Evolutionary conservation across 2,888 invertebrate genomes (phyloP).

Genomic region (Neocrepidodera transversa): DNA sequence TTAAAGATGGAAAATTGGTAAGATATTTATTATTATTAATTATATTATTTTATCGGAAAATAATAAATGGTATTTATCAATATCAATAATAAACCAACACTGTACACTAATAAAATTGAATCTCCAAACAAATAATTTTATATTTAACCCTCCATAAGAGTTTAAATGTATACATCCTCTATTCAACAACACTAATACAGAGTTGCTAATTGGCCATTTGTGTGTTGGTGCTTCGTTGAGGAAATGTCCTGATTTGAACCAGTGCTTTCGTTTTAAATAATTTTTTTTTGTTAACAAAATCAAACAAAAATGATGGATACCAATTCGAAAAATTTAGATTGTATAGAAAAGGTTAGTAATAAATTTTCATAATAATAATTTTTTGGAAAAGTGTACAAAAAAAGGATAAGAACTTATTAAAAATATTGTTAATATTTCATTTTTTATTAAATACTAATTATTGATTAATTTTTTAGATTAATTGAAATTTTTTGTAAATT

Average conservation of each 20-base stretch:
- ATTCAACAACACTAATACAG: constrained; percentile 31
- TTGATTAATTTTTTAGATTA: too few species aligned
- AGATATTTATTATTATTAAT: not conserved
- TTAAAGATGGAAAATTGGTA: not conserved
- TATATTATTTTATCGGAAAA: not conserved
- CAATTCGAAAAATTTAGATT: constrained; percentile 7
- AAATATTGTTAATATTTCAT: too few species aligned
- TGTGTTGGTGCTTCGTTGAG: constrained; percentile 28
- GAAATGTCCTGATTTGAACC: constrained; percentile 35
- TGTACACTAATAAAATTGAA: constrained; percentile 32
- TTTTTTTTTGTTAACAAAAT: not conserved
- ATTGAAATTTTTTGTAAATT: too few species aligned
- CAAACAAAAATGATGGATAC: not conserved
- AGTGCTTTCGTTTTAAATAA: constrained; percentile 10
- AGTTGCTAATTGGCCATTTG: constrained; percentile 39
- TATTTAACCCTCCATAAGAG: constrained; percentile 40
- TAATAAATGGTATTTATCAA: not conserved
- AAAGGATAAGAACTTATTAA: too few species aligned
- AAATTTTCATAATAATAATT: too few species aligned
- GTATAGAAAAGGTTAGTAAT: not conserved
- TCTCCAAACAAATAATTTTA: constrained; percentile 41
- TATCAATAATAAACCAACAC: not conserved
- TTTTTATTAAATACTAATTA: too few species aligned
- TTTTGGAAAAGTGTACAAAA: too few species aligned
- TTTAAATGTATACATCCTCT: constrained; percentile 43